Evolutionary conservation across 2,113 vertebrate species (phyloP).

Genomic region (Leucopsar rothschildi): DNA sequence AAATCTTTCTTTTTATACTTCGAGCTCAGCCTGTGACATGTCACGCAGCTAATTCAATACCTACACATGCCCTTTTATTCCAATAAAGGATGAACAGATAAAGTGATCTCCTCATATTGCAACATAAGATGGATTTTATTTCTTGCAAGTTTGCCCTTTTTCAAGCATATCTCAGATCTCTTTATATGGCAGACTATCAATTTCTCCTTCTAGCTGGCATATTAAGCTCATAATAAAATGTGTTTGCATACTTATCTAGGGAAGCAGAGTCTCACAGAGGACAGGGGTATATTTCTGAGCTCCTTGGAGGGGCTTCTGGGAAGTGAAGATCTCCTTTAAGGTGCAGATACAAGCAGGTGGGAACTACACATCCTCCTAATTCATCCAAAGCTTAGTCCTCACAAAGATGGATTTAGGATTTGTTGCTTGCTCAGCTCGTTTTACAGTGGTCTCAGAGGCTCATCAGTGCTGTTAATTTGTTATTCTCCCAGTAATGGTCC

Average conservation of each 20-base stretch:
- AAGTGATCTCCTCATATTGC: background rate
- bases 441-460: background rate
- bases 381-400: background rate
- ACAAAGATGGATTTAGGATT: background rate
- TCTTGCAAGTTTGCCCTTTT: background rate
- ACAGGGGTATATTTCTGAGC: background rate
- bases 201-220: background rate
- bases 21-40: background rate
- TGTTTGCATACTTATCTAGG: background rate
- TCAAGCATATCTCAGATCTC: background rate
- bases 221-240: background rate
- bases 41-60: background rate
- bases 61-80: constrained; percentile 6
- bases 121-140: background rate
- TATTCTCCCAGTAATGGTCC: background rate
- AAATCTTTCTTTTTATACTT: background rate
- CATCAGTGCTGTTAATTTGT: background rate
- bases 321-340: background rate
- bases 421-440: background rate
- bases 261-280: background rate
- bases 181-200: background rate
- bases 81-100: background rate
- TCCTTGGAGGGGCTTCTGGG: background rate
- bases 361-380: background rate
- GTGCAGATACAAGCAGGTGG: background rate